phyloP scores from a whole-genome alignment of 35 echinoderm and acorn worm genomes.

The Anneissia japonica region DNA sequence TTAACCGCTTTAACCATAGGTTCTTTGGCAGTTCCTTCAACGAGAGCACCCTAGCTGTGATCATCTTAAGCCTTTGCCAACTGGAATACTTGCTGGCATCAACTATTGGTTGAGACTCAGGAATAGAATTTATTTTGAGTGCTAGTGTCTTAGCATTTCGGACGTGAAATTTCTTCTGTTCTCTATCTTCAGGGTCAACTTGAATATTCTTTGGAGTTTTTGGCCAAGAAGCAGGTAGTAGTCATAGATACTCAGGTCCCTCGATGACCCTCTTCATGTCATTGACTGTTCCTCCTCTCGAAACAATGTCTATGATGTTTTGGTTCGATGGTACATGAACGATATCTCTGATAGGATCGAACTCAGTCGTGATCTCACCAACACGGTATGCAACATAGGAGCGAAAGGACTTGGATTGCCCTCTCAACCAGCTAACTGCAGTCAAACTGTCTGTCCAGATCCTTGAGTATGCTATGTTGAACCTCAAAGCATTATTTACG shows the following conservation, averaged over 20 bases:
- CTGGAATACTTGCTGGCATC: conserved; percentile 25
- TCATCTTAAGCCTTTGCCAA: conserved; percentile 34
- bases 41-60: conserved; percentile 37
- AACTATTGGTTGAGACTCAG: not conserved
- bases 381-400: conserved; percentile 57
- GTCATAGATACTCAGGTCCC: conserved; percentile 20
- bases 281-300: conserved; percentile 48
- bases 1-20: conserved; percentile 21
- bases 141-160: conserved; percentile 19
- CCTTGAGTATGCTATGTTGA: conserved; percentile 42
- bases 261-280: conserved; percentile 46
- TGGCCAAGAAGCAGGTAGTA: conserved; percentile 35
- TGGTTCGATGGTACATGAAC: conserved; percentile 39
- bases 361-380: conserved; percentile 64
- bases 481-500: conserved; percentile 43
- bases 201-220: conserved; percentile 43
- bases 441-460: conserved; percentile 74
- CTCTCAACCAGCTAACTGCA: conserved; percentile 54
- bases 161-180: conserved; percentile 22
- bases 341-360: conserved; percentile 46
- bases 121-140: not conserved
- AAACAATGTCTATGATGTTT: conserved; percentile 67
- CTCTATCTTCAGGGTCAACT: conserved; percentile 31
- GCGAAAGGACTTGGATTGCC: conserved; percentile 52
- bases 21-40: conserved; percentile 26